Evolutionary conservation across 2,113 vertebrate genomes (phyloP).

Genomic region (Amia ocellicauda): DNA sequence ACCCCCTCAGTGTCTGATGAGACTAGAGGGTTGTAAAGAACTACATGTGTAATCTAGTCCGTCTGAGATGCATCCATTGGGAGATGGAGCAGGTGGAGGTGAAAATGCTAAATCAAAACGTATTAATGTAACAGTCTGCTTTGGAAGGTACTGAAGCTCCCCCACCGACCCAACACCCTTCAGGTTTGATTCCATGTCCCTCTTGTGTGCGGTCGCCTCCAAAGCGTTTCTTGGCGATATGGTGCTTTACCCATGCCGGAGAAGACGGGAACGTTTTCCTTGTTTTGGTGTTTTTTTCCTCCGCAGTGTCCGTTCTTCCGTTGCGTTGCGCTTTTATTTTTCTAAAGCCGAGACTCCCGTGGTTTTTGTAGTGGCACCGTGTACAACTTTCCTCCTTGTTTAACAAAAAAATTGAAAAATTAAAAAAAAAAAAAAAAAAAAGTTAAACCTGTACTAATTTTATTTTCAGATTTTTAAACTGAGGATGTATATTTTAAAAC

Average conservation of each 20-base stretch:
- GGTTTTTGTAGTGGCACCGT: constrained; percentile 32
- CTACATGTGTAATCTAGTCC: too few species aligned
- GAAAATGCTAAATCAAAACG: too few species aligned
- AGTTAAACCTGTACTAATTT: constrained; percentile 81
- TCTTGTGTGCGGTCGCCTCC: too few species aligned
- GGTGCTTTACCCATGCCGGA: constrained; percentile 19
- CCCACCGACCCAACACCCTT: too few species aligned
- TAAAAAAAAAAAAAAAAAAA: constrained; percentile 57
- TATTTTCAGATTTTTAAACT: constrained; percentile 86
- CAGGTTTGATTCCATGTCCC: too few species aligned
- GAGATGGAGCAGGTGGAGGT: too few species aligned
- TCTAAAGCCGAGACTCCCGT: constrained; percentile 23
- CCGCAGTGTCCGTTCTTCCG: constrained; percentile 19
- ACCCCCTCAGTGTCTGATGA: neutral
- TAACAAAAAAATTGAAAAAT: constrained; percentile 64
- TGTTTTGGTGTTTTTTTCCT: constrained; percentile 11
- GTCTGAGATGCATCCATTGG: too few species aligned
- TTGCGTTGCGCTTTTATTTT: constrained; percentile 21
- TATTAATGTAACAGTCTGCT: too few species aligned
- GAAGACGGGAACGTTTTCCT: neutral
- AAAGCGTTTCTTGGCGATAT: constrained; percentile 14
- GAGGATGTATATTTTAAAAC: constrained; percentile 89
- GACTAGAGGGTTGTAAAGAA: neutral
- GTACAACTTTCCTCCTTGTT: constrained; percentile 21
- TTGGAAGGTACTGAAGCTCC: too few species aligned